Conservation (phyloP, 2,797 vertebrate species). For the Macrochelys suwanniensis region DNA sequence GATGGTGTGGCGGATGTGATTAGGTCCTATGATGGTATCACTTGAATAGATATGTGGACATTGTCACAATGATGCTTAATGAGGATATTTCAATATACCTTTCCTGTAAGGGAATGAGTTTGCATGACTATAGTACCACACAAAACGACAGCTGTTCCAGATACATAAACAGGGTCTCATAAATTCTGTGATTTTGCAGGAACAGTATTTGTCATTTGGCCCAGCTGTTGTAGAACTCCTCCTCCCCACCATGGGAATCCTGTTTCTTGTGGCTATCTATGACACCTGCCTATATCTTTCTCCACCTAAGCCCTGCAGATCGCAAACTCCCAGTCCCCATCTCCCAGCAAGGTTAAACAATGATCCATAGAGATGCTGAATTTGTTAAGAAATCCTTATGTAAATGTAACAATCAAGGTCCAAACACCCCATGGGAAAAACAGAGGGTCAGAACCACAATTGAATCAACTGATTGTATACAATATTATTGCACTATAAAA, state of each 20-base stretch:
- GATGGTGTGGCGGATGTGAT: too few relatives aligned
- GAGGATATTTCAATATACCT: slow-evolving; percentile 38
- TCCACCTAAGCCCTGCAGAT: background rate
- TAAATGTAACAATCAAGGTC: background rate
- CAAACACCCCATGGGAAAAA: background rate
- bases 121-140: background rate
- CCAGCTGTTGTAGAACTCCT: background rate
- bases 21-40: too few relatives aligned
- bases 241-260: background rate
- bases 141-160: too few relatives aligned
- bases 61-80: background rate
- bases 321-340: background rate
- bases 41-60: too few relatives aligned
- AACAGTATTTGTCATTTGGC: background rate
- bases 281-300: background rate
- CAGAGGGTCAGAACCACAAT: background rate
- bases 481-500: background rate
- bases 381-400: background rate
- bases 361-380: background rate
- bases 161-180: background rate
- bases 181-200: background rate
- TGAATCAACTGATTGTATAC: background rate
- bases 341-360: background rate
- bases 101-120: slow-evolving; percentile 4
- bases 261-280: background rate